Evolutionary conservation across 2,113 vertebrate genomes (phyloP).

Genomic region (Mobula hypostoma): DNA sequence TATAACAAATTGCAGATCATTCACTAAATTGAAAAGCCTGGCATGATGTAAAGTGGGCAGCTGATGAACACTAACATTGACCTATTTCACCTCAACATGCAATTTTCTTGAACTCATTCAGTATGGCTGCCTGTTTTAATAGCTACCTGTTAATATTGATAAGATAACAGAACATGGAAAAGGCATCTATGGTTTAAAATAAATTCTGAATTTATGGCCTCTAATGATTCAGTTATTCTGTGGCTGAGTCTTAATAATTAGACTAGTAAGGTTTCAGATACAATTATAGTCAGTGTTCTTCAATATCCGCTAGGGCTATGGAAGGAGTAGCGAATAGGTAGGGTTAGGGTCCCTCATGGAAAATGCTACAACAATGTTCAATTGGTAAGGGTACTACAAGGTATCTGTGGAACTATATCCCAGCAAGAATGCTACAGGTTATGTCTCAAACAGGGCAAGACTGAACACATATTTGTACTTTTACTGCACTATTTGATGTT

Average conservation of each 20-base stretch:
- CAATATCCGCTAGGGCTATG: not conserved
- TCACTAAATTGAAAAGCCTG: not conserved
- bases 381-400: not conserved
- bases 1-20: not conserved
- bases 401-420: not conserved
- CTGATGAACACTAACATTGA: not conserved
- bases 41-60: not conserved
- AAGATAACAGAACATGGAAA: not conserved
- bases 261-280: not conserved
- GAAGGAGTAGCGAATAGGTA: not conserved
- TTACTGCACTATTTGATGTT: too few relatives aligned
- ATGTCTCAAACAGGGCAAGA: not conserved
- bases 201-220: not conserved
- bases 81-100: not conserved
- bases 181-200: not conserved
- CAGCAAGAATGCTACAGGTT: not conserved
- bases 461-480: too few relatives aligned
- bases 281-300: not conserved
- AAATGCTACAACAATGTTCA: not conserved
- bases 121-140: not conserved
- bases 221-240: not conserved
- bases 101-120: not conserved
- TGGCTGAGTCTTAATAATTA: not conserved
- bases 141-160: not conserved
- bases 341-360: not conserved